These are phyloP conservation scores for Telenomus remus DNA, from an alignment of 1,140 invertebrate genomes.

Conservation along the genomic window DNA sequence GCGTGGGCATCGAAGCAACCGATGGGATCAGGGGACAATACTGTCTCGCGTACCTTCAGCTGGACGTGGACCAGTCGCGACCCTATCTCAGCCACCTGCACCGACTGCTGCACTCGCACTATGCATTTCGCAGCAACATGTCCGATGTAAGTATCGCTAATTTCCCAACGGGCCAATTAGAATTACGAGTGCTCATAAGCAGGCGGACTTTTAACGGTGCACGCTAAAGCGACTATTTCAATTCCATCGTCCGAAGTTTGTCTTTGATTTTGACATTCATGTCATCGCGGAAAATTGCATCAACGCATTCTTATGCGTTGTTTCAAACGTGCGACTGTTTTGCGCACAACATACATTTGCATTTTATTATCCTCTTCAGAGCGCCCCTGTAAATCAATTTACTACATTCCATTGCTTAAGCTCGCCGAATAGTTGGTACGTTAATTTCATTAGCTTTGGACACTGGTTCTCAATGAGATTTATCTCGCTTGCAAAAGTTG, in stretches of 20 bases:
- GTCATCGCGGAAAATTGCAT: conserved; percentile 26
- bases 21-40: conserved; percentile 78
- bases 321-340: conserved; percentile 10
- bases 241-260: not conserved
- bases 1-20: conserved; percentile 71
- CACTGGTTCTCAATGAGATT: no score
- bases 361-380: conserved; percentile 1
- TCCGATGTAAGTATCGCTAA: conserved; percentile 78
- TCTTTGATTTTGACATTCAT: conserved; percentile 23
- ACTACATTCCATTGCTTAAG: not conserved
- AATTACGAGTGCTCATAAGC: conserved; percentile 30
- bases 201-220: conserved; percentile 8
- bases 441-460: not conserved
- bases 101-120: conserved; percentile 79
- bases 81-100: conserved; percentile 76
- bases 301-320: conserved; percentile 33
- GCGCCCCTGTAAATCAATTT: not conserved
- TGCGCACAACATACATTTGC: conserved; percentile 9
- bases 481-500: no score
- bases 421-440: not conserved
- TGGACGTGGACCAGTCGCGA: conserved; percentile 73
- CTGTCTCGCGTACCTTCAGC: conserved; percentile 78
- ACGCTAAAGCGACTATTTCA: no score
- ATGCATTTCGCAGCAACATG: conserved; percentile 79
- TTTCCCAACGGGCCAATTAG: conserved; percentile 36